Percentiles rank a stretch among this genome's conserved stretches.
phyloP scores from a whole-genome alignment of 2,888 invertebrate species.

The Augochlorella aurata region DNA sequence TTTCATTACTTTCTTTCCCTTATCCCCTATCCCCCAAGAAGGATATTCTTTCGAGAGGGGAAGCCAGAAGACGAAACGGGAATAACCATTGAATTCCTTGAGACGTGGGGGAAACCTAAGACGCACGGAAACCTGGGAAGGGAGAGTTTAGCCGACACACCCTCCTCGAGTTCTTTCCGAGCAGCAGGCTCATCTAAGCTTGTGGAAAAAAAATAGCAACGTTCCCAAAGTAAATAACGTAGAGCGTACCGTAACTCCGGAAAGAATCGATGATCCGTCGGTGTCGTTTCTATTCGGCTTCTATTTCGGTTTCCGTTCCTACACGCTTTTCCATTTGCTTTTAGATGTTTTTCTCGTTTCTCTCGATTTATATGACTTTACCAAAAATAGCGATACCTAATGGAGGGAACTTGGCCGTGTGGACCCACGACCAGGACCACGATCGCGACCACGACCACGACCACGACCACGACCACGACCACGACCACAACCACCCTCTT shows the following conservation, averaged over 20 bases:
- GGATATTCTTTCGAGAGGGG: conserved; percentile 46
- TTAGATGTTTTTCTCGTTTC: background rate
- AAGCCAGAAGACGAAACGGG: conserved; percentile 50
- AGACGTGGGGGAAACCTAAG: conserved; percentile 56
- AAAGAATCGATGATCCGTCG: conserved; percentile 15
- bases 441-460: background rate
- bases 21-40: conserved; percentile 46
- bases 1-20: conserved; percentile 80
- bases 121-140: conserved; percentile 49
- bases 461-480: background rate
- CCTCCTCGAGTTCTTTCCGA: conserved; percentile 47
- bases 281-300: conserved; percentile 5
- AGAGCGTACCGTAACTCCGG: conserved; percentile 7
- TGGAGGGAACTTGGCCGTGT: conserved; percentile 32
- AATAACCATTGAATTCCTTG: conserved; percentile 58
- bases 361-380: conserved; percentile 31
- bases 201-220: conserved; percentile 52
- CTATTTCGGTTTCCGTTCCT: background rate
- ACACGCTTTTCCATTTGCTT: conserved; percentile 16
- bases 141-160: conserved; percentile 54
- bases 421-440: background rate
- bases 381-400: conserved; percentile 51
- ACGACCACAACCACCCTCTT: background rate
- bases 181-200: conserved; percentile 39
- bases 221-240: conserved; percentile 31